phyloP scores from a whole-genome alignment of 1,140 invertebrate genomes.

The Tribolium madens region DNA sequence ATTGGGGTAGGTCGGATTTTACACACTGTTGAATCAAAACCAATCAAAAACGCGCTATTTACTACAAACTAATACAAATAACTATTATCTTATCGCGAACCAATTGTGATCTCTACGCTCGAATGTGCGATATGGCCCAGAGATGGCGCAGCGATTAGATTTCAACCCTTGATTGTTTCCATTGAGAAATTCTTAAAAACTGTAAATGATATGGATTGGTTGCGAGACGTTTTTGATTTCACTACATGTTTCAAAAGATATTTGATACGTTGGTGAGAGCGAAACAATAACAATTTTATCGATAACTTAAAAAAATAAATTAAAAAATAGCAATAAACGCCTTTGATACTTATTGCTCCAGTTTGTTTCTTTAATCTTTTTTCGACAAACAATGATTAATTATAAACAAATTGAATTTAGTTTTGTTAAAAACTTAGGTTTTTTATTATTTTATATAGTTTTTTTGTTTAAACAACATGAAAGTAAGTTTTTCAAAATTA shows the following conservation, averaged over 20 bases:
- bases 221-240: neutral
- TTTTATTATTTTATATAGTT: too few relatives aligned
- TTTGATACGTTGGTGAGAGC: neutral
- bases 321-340: too few relatives aligned
- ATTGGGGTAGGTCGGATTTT: conserved; percentile 23
- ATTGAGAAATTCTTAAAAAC: neutral
- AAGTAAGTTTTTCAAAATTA: too few relatives aligned
- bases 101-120: neutral
- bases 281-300: neutral
- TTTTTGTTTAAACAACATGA: too few relatives aligned
- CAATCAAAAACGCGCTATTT: too few relatives aligned
- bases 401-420: too few relatives aligned
- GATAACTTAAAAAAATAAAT: too few relatives aligned
- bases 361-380: too few relatives aligned
- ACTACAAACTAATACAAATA: neutral
- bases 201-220: neutral
- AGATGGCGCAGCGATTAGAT: neutral
- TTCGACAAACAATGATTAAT: too few relatives aligned
- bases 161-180: neutral
- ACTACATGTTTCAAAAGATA: neutral
- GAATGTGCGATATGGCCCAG: neutral
- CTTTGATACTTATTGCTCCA: too few relatives aligned
- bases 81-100: neutral
- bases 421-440: too few relatives aligned
- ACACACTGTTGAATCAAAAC: too few relatives aligned